These are phyloP conservation scores for Cyrtodaria siliqua DNA, from an alignment of 2,888 invertebrate species.

Conservation along the genomic window DNA sequence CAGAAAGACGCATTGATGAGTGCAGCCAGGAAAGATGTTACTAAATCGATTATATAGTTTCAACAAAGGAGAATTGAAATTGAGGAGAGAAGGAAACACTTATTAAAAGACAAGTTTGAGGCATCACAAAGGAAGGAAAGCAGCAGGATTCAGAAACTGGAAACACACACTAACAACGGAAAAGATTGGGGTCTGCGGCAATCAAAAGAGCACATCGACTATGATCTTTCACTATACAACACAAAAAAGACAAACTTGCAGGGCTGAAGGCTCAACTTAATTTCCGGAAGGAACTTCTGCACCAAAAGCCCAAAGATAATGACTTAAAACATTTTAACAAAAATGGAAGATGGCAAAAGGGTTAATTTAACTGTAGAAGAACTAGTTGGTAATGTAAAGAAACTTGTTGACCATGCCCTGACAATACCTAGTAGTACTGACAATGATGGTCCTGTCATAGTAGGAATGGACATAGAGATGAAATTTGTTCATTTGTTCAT, in stretches of 20 bases:
- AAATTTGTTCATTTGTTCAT: too few relatives aligned
- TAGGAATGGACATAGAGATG: conserved; percentile 21
- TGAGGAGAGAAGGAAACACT: conserved; percentile 31
- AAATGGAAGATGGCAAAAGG: conserved; percentile 23
- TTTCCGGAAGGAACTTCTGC: conserved; percentile 33
- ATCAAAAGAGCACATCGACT: conserved; percentile 39
- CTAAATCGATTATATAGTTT: conserved; percentile 16
- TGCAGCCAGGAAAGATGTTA: conserved; percentile 28
- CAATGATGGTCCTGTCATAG: conserved; percentile 12
- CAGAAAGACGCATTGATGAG: conserved; percentile 18
- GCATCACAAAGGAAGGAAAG: conserved; percentile 27
- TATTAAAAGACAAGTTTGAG: conserved; percentile 27
- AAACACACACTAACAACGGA: conserved; percentile 25
- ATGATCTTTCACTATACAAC: conserved; percentile 15
- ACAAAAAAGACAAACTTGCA: conserved; percentile 40
- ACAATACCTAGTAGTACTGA: too few relatives aligned
- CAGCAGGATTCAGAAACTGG: conserved; percentile 17
- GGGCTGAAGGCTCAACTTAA: conserved; percentile 35
- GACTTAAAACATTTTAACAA: conserved; percentile 17
- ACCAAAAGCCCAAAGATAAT: conserved; percentile 21
- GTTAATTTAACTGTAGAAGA: conserved; percentile 25
- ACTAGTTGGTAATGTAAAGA: conserved; percentile 22
- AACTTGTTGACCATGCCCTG: conserved; percentile 27
- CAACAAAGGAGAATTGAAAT: conserved; percentile 42
- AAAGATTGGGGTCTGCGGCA: conserved; percentile 57